These are phyloP conservation scores for Trogon surrucura DNA, from an alignment of 2,113 vertebrate genomes.

Conservation along the genomic window DNA sequence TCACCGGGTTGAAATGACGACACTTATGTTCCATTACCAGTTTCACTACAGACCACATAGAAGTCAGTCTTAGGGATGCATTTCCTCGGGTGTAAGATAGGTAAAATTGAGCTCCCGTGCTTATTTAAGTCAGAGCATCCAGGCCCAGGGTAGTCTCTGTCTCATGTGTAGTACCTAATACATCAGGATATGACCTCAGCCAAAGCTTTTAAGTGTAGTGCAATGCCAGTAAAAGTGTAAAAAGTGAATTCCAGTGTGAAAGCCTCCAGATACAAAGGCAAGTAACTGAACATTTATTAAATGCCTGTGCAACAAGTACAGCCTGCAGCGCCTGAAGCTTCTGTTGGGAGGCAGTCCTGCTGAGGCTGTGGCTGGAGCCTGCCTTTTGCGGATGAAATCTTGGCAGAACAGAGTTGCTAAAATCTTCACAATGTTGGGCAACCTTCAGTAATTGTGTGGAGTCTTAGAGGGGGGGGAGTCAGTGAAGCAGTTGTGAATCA, in stretches of 20 bases:
- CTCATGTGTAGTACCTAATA: background rate
- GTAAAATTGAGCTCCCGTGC: background rate
- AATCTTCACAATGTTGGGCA: background rate
- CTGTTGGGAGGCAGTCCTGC: background rate
- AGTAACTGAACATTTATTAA: background rate
- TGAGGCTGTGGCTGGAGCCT: background rate
- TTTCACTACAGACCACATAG: background rate
- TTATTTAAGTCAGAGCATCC: background rate
- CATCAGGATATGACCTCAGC: background rate
- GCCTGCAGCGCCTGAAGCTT: background rate
- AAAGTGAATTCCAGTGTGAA: background rate
- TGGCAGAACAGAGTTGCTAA: background rate
- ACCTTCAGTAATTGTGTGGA: background rate
- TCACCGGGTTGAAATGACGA: background rate
- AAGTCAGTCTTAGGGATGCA: background rate
- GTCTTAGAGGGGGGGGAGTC: background rate
- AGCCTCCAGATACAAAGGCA: background rate
- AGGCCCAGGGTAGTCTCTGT: background rate
- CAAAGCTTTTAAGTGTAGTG: background rate
- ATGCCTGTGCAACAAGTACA: background rate
- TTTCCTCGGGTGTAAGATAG: background rate
- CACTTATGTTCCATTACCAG: background rate
- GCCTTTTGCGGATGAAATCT: background rate
- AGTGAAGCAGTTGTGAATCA: background rate
- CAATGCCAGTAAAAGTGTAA: background rate